Evolutionary conservation across 2,113 vertebrate genomes (phyloP), one percentile per base, ranked within the genome.

Genomic region (Sander vitreus): DNA sequence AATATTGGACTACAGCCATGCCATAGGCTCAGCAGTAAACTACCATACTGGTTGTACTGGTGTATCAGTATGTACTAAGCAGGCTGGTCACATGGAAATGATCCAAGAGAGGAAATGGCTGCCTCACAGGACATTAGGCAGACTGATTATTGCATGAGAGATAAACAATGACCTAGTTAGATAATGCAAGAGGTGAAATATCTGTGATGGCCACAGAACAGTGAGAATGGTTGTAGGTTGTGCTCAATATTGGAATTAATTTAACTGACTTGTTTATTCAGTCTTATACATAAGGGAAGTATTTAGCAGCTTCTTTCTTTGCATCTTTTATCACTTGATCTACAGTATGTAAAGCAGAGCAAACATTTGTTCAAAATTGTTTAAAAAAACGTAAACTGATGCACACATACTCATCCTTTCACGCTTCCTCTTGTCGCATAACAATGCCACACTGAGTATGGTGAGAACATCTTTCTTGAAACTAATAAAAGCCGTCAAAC

Each of bases 401-500:
- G 90, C 78, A 89, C 80, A 67, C 81, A 57, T 27, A 75, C 77
- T 85, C 84, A 48, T 87, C 69, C 64, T 80, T 83, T 91, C 88
- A 78, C 88, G 53, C 91, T 50, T 81, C 51, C 63, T 92, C 67
- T 85, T 21, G 25, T 57, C 67, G 81, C 73, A 59, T 88, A 74
- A 70, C 82, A 75, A 73, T 58, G 76, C 81, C 73, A 58, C 83
- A 15, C 59, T 30, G 86, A 90, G 88, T 90, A 89, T 86, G 87
- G 85, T 68, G 86, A 80, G 75, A 92, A 88, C 89, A 89, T 90
- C 75, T 90, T 89, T 88, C 54, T 36, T n/a, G 59, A 74, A 76
- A 84, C 78, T 70, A 84, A 87, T 72, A 82, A 80, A 84, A 87
- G 84, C 76, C 68, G 71, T 84, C 87, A 80, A 84, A 83, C 64